Conservation (phyloP, 2,797 vertebrate species). For the Lutjanus campechanus region DNA sequence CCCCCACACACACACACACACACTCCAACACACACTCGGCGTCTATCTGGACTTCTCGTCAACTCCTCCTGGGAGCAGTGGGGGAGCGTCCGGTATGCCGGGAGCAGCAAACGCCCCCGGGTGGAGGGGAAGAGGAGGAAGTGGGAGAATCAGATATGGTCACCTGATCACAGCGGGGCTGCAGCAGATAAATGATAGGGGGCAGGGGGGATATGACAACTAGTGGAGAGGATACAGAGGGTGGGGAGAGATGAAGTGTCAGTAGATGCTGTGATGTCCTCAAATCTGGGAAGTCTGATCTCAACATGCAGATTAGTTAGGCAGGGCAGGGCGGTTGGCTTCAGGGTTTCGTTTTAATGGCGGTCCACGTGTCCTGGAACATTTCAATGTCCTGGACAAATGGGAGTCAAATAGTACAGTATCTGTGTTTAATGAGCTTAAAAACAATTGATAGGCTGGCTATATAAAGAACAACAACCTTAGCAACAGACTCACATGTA, state of each 20-base stretch:
- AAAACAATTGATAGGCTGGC: too few relatives aligned
- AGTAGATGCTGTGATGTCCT: background rate
- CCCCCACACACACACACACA: constrained; percentile 20
- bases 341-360: too few relatives aligned
- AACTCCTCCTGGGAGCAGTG: constrained; percentile 64
- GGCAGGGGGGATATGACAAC: background rate
- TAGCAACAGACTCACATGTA: too few relatives aligned
- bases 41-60: constrained; percentile 73
- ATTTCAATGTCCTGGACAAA: too few relatives aligned
- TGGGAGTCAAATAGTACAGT: too few relatives aligned
- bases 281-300: background rate
- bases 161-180: constrained; percentile 56
- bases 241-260: background rate
- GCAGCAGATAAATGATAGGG: constrained; percentile 46
- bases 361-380: too few relatives aligned
- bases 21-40: constrained; percentile 20
- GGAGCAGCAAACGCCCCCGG: constrained; percentile 22
- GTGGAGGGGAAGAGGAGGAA: constrained; percentile 54
- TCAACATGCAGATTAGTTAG: too few relatives aligned
- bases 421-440: too few relatives aligned
- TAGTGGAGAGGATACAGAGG: background rate
- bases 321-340: too few relatives aligned
- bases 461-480: too few relatives aligned
- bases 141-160: constrained; percentile 66
- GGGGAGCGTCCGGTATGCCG: constrained; percentile 60